A percentile compares a stretch with the other conserved stretches of the same genome.
Evolutionary conservation across 2,113 vertebrate genomes (phyloP).

Genomic region (Sigmodon hispidus): DNA sequence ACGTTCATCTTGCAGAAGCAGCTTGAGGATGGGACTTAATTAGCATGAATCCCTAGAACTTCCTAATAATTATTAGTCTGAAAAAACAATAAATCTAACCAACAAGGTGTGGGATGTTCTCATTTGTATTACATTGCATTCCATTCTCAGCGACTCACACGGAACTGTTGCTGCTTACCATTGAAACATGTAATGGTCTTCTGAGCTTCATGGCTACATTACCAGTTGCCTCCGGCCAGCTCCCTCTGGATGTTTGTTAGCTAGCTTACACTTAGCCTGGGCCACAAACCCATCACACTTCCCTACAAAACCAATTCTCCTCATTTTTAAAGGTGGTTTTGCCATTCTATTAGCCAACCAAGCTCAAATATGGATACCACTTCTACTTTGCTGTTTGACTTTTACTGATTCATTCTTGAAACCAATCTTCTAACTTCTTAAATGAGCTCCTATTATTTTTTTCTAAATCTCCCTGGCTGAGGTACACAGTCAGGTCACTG

Average conservation of each 20-base stretch:
- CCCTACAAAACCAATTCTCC: not conserved
- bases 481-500: not conserved
- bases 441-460: not conserved
- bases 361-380: not conserved
- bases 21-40: slow-evolving; percentile 57
- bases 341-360: not conserved
- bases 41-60: slow-evolving; percentile 56
- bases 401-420: not conserved
- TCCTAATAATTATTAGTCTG: slow-evolving; percentile 51
- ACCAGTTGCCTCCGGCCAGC: not conserved
- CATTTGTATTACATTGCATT: slow-evolving; percentile 49
- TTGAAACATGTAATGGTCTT: slow-evolving; percentile 1
- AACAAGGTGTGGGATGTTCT: slow-evolving; percentile 52
- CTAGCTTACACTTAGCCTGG: not conserved
- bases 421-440: not conserved
- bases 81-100: slow-evolving; percentile 56
- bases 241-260: not conserved
- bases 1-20: slow-evolving; percentile 51
- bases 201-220: not conserved
- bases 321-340: not conserved
- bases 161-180: slow-evolving; percentile 45
- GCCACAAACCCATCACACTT: not conserved
- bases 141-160: slow-evolving; percentile 48
- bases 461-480: not conserved
- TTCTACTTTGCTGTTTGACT: not conserved